phyloP scores from a whole-genome alignment of 2,888 invertebrate genomes.

The Augiades crinisus region DNA sequence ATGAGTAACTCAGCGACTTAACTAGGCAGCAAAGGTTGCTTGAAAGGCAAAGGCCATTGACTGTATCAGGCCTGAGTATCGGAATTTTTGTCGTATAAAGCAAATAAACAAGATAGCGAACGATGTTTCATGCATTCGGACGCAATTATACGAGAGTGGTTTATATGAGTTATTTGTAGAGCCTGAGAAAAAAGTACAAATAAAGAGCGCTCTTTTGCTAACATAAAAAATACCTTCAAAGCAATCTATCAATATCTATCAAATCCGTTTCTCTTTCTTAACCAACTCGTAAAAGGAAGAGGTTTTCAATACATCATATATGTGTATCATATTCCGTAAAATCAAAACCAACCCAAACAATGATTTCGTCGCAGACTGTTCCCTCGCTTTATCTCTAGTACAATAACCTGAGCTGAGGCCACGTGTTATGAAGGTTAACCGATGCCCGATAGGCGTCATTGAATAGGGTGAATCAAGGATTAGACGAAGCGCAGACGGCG shows the following conservation, averaged over 20 bases:
- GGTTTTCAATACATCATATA: too few relatives aligned
- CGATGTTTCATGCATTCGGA: conserved; percentile 13
- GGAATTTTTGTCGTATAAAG: conserved; percentile 24
- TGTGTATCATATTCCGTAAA: too few relatives aligned
- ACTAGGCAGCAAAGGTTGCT: conserved; percentile 59
- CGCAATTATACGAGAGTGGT: conserved; percentile 1
- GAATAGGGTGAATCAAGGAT: conserved; percentile 49
- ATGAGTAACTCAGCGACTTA: conserved; percentile 27
- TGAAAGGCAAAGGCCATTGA: conserved; percentile 68
- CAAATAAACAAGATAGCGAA: conserved; percentile 24
- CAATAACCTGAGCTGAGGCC: not conserved
- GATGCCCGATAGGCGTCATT: conserved; percentile 52
- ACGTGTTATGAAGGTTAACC: conserved; percentile 50
- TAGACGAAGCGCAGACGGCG: conserved; percentile 64
- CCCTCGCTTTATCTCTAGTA: conserved; percentile 8
- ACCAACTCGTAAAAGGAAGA: too few relatives aligned
- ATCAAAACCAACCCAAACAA: not conserved
- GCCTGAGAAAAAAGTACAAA: too few relatives aligned
- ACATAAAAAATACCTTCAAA: too few relatives aligned
- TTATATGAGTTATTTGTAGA: too few relatives aligned
- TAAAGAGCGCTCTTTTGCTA: too few relatives aligned
- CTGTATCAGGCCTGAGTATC: conserved; percentile 37
- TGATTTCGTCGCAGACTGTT: conserved; percentile 4
- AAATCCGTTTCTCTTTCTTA: too few relatives aligned
- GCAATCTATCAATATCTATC: too few relatives aligned